Percentiles rank a stretch among this genome's conserved stretches.
Evolutionary conservation across 2,888 invertebrate genomes (phyloP).

Genomic region (Lumbricus terrestris): DNA sequence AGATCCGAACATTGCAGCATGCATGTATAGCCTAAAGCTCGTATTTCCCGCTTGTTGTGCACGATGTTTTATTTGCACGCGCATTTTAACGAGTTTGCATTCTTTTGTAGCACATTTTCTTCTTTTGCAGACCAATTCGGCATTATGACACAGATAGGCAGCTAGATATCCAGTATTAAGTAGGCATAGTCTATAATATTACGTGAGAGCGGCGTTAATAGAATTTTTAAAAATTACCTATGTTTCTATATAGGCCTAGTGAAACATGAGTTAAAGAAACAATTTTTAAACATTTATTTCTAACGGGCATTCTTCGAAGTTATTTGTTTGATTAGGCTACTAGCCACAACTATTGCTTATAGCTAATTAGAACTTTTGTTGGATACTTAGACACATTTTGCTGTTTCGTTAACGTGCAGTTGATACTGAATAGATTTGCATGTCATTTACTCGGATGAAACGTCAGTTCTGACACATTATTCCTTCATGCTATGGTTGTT

Average conservation of each 20-base stretch:
- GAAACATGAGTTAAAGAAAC: no score
- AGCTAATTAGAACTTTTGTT: not conserved
- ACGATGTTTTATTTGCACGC: not conserved
- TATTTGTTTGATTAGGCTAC: not conserved
- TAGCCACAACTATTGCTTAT: not conserved
- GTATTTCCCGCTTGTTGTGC: not conserved
- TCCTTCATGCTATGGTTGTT: not conserved
- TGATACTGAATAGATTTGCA: not conserved
- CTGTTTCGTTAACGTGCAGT: not conserved
- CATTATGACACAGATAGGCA: not conserved
- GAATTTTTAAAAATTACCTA: not conserved
- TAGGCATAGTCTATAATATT: not conserved
- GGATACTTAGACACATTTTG: no score
- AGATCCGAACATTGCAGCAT: no score
- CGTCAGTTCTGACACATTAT: not conserved
- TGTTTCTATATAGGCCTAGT: no score
- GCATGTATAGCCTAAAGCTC: no score
- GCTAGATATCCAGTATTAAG: not conserved
- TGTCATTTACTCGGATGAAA: not conserved
- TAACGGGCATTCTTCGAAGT: not conserved
- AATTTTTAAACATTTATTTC: no score
- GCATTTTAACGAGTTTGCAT: not conserved
- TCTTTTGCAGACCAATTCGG: not conserved
- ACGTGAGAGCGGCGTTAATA: not conserved
- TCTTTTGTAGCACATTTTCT: not conserved